Conservation (phyloP, 92 coral and sea anemone genomes). For the Scolanthus callimorphus region DNA sequence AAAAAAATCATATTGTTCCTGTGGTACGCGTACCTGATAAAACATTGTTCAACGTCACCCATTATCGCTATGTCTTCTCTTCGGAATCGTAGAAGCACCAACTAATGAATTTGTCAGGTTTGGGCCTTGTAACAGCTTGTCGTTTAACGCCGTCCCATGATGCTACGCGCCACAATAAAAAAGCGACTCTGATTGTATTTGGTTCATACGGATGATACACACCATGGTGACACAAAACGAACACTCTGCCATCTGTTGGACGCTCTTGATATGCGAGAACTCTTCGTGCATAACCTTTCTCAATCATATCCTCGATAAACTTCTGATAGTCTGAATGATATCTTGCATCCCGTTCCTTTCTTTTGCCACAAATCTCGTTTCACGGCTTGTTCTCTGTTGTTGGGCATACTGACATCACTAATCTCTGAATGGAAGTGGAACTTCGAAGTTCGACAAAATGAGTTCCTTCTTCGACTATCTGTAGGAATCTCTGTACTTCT, state of each 20-base stretch:
- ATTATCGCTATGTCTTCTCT: constrained; percentile 13
- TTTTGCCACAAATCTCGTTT: constrained; percentile 46
- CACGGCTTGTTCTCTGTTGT: constrained; percentile 42
- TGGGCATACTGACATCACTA: constrained; percentile 37
- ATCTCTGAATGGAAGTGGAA: constrained; percentile 59
- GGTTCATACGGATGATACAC: constrained; percentile 52
- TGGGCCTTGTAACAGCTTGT: constrained; percentile 51
- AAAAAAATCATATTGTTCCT: constrained; percentile 34
- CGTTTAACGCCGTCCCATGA: constrained; percentile 48
- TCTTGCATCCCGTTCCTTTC: constrained; percentile 25
- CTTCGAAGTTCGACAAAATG: constrained; percentile 36
- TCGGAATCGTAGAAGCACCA: constrained; percentile 45
- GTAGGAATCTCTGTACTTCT: constrained; percentile 46
- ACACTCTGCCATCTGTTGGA: constrained; percentile 27
- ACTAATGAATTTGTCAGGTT: constrained; percentile 45
- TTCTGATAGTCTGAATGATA: constrained; percentile 34
- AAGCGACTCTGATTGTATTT: constrained; percentile 41
- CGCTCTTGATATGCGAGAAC: constrained; percentile 18
- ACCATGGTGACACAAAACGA: constrained; percentile 60
- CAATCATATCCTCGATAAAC: constrained; percentile 39
- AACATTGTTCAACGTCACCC: constrained; percentile 59
- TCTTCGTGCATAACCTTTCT: constrained; percentile 41
- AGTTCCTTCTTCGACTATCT: constrained; percentile 22
- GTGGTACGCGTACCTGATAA: constrained; percentile 40
- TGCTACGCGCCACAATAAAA: constrained; percentile 48